Base-by-base conservation (phyloP, 2,888 invertebrate genomes). In the Drosophila fulvimacula region DNA sequence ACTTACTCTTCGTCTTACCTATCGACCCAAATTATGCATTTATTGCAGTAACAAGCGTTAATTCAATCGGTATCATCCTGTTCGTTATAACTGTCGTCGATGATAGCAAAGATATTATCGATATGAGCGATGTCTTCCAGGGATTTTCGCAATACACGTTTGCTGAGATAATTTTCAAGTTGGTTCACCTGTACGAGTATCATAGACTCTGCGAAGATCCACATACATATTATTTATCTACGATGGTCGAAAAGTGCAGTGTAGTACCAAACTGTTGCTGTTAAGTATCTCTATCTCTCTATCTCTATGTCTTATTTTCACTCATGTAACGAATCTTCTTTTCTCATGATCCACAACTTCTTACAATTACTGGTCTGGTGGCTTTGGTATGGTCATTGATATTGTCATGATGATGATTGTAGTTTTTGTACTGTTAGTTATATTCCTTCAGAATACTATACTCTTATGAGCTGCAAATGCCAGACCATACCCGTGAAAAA, bases 11-110 rank as follows among this genome's bases (percentile, higher is more conserved):
- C 2, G 44, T 94, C 78, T 52, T 94, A 5, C 96, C 96, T 90
- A 93, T 93, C 7, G 94, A 95, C 6, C 95, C 96, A 5, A 41
- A 51, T 2, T 30, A 44, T 24, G 81, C 61, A 9, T 85, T 42
- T n/a, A 58, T 76, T n/a, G 0, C 49, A 0, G 44, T 73, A 3
- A 60, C 60, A 9, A 11, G 57, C 0, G 0, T 79, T 0, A 75
- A 75, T 44, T 15, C 46, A 3, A 0, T 72, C 1, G 89, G 88
- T 11, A 36, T 82, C 6, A 36, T 74, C 0, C 3, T 62, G 1
- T 84, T 84, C 21, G 39, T 46, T 1, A 30, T 68, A 4, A 24
- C 30, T 21, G 56, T 65, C 3, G 36, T 57, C 13, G 30, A 61
- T 1, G 0, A 32, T n/a, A n/a, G n/a, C n/a, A n/a, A n/a, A n/a